These are phyloP conservation scores for Bettongia penicillata DNA, from an alignment of 2,113 vertebrate genomes.

Conservation along the genomic window DNA sequence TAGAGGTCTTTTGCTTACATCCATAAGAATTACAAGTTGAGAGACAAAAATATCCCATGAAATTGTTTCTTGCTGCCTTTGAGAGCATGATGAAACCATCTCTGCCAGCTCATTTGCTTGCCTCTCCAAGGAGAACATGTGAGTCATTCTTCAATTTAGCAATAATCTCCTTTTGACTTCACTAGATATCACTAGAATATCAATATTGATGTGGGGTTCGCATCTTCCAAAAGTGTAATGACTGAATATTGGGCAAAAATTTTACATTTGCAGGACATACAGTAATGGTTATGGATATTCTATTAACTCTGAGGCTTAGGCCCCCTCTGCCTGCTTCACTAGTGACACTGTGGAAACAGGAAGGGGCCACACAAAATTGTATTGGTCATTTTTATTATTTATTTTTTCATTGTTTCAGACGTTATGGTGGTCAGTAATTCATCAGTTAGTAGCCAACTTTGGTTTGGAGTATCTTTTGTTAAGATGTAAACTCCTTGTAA, in stretches of 20 bases:
- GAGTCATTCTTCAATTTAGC: background rate
- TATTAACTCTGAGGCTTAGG: background rate
- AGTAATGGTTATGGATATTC: background rate
- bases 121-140: background rate
- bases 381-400: background rate
- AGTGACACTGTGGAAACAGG: background rate
- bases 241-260: background rate
- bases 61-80: background rate
- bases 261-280: background rate
- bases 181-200: background rate
- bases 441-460: background rate
- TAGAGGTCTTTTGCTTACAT: background rate
- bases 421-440: background rate
- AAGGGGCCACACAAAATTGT: background rate
- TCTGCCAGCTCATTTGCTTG: background rate
- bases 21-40: background rate
- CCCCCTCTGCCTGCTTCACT: fast-evolving
- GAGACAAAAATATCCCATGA: background rate
- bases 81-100: background rate
- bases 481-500: background rate
- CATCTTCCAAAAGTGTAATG: background rate
- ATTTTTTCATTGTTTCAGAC: background rate
- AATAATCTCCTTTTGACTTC: background rate
- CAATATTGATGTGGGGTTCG: background rate
- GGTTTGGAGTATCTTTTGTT: background rate